Conservation (phyloP, 2,888 invertebrate species). For the Pyrochroa serraticornis region DNA sequence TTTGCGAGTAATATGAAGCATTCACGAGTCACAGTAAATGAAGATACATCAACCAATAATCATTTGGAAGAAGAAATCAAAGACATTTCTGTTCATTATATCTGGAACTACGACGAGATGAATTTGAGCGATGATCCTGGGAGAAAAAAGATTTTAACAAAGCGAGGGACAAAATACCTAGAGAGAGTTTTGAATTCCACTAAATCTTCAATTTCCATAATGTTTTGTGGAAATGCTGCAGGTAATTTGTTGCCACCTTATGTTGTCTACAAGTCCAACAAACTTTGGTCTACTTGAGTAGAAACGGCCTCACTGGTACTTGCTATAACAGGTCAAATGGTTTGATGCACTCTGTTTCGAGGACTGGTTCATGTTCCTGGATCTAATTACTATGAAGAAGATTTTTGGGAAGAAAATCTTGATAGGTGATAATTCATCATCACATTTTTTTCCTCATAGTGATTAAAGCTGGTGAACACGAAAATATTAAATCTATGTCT, state of each 20-base stretch:
- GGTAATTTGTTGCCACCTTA: constrained; percentile 14
- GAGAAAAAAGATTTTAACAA: background rate
- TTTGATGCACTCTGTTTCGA: constrained; percentile 32
- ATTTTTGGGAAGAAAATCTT: background rate
- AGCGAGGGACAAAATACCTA: constrained; percentile 13
- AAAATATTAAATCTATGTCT: too few relatives aligned
- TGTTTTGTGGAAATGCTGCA: constrained; percentile 20
- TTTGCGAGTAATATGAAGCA: background rate
- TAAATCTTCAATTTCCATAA: constrained; percentile 9
- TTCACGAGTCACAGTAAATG: background rate
- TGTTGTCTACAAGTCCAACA: constrained; percentile 9
- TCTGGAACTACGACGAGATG: constrained; percentile 10
- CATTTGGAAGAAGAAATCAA: background rate
- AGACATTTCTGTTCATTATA: background rate
- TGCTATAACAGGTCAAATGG: constrained; percentile 46
- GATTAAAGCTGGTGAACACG: too few relatives aligned
- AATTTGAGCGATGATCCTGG: background rate
- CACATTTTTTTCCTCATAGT: too few relatives aligned
- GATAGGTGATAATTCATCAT: too few relatives aligned
- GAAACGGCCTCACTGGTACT: constrained; percentile 44
- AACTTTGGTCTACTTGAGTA: constrained; percentile 13
- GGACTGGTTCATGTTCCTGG: constrained; percentile 22
- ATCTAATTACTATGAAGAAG: background rate
- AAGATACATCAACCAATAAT: background rate
- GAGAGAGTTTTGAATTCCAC: constrained; percentile 16